Base-by-base conservation (phyloP, 2,888 invertebrate genomes). In the Agrochola lota region DNA sequence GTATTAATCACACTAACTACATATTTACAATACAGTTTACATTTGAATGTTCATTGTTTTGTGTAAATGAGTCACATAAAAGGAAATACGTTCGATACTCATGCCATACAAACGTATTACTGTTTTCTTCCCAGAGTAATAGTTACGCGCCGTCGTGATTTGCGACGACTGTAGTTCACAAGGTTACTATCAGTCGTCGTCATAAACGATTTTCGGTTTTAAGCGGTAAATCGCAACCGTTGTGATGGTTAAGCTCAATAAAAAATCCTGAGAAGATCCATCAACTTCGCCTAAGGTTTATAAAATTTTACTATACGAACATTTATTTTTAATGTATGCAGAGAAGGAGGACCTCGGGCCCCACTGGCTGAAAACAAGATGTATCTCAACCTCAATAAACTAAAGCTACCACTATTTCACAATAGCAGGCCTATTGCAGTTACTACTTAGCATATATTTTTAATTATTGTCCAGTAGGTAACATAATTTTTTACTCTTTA, bases 361-460 rank as follows among this genome's bases (percentile, higher is more conserved):
- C 26, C 23, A 12, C 57, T 46, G 23, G 6, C 30, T 40, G 11
- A n/a, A 69, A 12, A 35, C n/a, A 46, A 17, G 30, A n/a, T 30
- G 12, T 59, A 52, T 23, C 55, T 68, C 60, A 49, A 62, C 9
- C 74, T 84, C 83, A 68, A 30, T 63, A 86, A 78, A 71, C 35
- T 26, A 12, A n/a, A n/a, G 85, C 71, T 46, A 15, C 17, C 70
- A 78, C 35, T 62, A n/a, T 23, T n/a, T 46, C 35, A 59, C 55
- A 78, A 86, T 75, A 83, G 79, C 84, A 67, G 78, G 83, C 72
- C 83, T 84, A 84, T 83, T 83, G 67, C 74, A 64, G 35, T 52
- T 26, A 67, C 55, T 60, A 74, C n/a, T 52, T 81, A 67, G 75
- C 20, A 43, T 57, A 49, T 64, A 40, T 43, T 64, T 68, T 63